Base-by-base conservation (phyloP, 2,113 vertebrate genomes). In the Etheostoma spectabile region DNA sequence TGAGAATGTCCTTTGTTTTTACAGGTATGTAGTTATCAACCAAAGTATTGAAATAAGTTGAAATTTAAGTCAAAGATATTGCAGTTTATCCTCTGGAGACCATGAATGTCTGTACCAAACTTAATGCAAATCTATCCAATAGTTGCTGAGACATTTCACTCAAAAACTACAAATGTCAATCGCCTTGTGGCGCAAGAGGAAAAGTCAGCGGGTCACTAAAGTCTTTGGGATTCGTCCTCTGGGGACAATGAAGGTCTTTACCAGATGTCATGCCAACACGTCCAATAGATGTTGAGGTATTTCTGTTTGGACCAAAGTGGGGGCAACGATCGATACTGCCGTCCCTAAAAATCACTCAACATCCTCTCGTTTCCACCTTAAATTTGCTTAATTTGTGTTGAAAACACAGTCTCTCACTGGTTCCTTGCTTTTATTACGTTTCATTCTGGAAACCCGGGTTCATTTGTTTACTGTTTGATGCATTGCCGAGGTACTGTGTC, bases 401-500 rank as follows among this genome's bases (percentile, higher is more conserved):
- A 60, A 55, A 27, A 56, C 22, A 15, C 4, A 11, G 16, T 22
- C 53, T 45, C 21, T 67, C 13, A 5, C 12, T 22, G 38, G 1
- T 14, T 35, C 13, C 13, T 65, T 51, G 3, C 30, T 35, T 55
- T 48, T 8, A 27, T 15, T 30, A 30, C 13, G 16, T 53, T 49
- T 51, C 42, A 35, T 35, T 46, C 22, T 15, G 62, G 14, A 33
- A 69, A 21, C 6, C 35, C 2, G 1, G 42, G 52, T 51, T 69
- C 57, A 56, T 80, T 77, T 65, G 46, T 80, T 82, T 63, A 24
- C 49, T 24, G 12, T n/a, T 13, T 24, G 7, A 21, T 59, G 1
- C 45, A 59, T 35, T 42, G 11, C 30, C 35, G 60, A 61, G 73
- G 61, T 27, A 60, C 64, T 51, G 49, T 33, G 16, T 27, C 52